Percentiles rank a stretch among this genome's conserved stretches.
Evolutionary conservation across 1,140 invertebrate genomes (phyloP).

Genomic region (Tribolium castaneum): DNA sequence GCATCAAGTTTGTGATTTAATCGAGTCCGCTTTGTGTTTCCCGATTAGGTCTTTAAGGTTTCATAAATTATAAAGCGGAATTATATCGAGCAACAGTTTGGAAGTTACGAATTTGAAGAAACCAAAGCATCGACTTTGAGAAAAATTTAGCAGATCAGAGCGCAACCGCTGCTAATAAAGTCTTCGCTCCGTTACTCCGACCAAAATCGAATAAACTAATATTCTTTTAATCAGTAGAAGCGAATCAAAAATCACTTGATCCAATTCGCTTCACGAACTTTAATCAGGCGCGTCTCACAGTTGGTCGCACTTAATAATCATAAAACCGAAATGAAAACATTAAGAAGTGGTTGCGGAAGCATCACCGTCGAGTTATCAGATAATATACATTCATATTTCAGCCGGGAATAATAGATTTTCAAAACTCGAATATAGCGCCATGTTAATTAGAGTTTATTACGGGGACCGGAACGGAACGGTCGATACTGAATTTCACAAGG

Average conservation of each 20-base stretch:
- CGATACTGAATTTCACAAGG: conserved; percentile 30
- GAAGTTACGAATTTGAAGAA: background rate
- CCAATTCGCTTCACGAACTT: conserved; percentile 23
- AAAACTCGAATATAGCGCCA: conserved; percentile 15
- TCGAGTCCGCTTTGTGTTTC: background rate
- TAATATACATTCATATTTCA: conserved; percentile 40
- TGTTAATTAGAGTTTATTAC: conserved; percentile 39
- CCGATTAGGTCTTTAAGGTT: background rate
- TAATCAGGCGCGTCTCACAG: conserved; percentile 39
- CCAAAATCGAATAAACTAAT: conserved; percentile 9
- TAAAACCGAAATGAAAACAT: conserved; percentile 44
- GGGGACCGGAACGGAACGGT: conserved; percentile 1
- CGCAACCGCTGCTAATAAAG: background rate
- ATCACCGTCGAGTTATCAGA: conserved; percentile 25
- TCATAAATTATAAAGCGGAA: background rate
- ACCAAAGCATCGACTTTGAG: background rate
- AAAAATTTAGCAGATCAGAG: background rate
- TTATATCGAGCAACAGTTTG: background rate
- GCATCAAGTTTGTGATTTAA: background rate
- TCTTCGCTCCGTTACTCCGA: background rate
- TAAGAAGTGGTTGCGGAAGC: conserved; percentile 22
- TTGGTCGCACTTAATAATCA: conserved; percentile 41
- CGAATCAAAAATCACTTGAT: conserved; percentile 42
- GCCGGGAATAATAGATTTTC: conserved; percentile 36
- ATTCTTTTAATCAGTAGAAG: conserved; percentile 32